Percentiles rank a stretch among this genome's conserved stretches.
These are phyloP conservation scores for Adineta ricciae DNA, from an alignment of 2,888 invertebrate genomes.

Conservation along the genomic window DNA sequence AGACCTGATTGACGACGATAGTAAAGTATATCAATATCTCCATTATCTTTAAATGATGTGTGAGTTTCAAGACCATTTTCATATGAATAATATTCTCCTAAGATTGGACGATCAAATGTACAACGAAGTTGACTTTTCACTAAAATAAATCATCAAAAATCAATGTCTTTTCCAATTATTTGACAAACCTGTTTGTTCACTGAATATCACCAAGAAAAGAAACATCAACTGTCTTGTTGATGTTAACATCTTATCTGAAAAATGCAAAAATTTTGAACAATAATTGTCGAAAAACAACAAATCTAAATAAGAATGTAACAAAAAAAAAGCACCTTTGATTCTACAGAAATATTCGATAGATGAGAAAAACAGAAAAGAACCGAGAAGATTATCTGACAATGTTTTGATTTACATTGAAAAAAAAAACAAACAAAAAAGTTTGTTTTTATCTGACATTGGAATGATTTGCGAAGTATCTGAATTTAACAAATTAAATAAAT, in stretches of 20 bases:
- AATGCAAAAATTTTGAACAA: no score
- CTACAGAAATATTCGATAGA: neutral
- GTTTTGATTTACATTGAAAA: neutral
- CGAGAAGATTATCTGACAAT: neutral
- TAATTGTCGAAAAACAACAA: no score
- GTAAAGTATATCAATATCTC: constrained; percentile 3
- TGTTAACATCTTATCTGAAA: no score
- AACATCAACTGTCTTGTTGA: no score
- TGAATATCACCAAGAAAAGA: no score
- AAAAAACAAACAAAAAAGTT: no score
- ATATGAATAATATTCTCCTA: constrained; percentile 31
- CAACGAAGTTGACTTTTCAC: no score
- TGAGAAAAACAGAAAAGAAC: neutral
- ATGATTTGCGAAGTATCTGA: neutral
- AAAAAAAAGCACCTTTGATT: no score
- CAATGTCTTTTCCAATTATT: no score
- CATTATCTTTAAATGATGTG: constrained; percentile 22
- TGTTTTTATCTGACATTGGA: neutral
- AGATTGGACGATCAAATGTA: neutral
- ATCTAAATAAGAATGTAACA: no score
- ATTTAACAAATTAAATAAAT: neutral
- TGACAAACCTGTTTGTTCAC: no score
- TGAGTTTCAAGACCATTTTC: constrained; percentile 32
- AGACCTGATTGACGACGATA: constrained; percentile 32
- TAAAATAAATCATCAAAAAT: no score